Evolutionary conservation across 2,888 invertebrate species (phyloP).

Genomic region (Drosophila nr. medialis): DNA sequence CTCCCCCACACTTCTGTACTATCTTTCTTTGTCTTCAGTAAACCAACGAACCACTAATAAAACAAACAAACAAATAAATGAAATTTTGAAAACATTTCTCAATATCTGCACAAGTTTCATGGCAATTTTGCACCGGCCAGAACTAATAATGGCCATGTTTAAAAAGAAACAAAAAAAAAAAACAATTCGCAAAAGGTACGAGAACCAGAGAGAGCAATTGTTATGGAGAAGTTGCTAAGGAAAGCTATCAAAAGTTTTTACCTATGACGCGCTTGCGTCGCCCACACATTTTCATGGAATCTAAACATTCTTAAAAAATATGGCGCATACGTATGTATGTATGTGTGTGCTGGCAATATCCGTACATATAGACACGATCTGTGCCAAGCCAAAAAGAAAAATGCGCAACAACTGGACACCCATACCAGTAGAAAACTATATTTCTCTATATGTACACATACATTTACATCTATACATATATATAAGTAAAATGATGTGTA

Average conservation of each 20-base stretch:
- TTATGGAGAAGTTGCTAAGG: constrained; percentile 26
- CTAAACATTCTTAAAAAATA: constrained; percentile 35
- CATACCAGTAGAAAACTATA: constrained; percentile 39
- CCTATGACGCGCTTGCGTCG: constrained; percentile 32
- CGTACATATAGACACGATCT: constrained; percentile 27
- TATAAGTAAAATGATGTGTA: constrained; percentile 23
- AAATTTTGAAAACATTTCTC: constrained; percentile 34
- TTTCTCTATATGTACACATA: constrained; percentile 17
- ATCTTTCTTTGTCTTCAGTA: neutral
- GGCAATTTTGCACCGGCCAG: constrained; percentile 41
- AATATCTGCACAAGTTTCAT: constrained; percentile 32
- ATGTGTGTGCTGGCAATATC: constrained; percentile 23
- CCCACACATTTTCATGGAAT: constrained; percentile 58
- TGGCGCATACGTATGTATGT: constrained; percentile 26
- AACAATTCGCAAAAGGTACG: constrained; percentile 21
- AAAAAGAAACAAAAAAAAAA: neutral
- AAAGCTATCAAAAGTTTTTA: constrained; percentile 28
- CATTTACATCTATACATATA: constrained; percentile 2
- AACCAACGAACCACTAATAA: neutral
- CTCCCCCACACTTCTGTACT: neutral
- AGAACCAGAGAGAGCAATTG: neutral
- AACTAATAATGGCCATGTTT: constrained; percentile 34
- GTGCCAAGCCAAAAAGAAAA: constrained; percentile 51
- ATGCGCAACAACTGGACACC: constrained; percentile 74
- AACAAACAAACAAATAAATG: constrained; percentile 32